Conservation (phyloP, 1,140 invertebrate species). For the Papilio helenus region DNA sequence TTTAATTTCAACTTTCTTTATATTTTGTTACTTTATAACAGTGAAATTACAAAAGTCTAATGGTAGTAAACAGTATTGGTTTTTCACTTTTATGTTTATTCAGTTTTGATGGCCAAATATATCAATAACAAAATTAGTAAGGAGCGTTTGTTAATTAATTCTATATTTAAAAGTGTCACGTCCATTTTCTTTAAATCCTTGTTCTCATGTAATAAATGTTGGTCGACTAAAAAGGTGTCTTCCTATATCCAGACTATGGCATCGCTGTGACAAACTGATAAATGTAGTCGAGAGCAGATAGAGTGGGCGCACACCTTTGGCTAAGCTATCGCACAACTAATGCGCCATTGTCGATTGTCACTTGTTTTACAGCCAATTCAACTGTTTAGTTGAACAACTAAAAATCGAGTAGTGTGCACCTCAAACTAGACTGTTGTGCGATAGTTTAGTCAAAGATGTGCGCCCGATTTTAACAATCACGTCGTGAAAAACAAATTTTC, state of each 20-base stretch:
- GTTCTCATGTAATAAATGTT: constrained; percentile 68
- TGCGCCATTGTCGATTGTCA: no score
- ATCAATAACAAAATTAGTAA: not conserved
- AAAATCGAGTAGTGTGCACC: no score
- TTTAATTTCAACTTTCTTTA: not conserved
- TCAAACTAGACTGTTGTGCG: no score
- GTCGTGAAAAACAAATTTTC: not conserved
- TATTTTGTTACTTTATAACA: not conserved
- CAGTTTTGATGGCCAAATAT: no score
- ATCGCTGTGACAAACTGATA: constrained; percentile 69
- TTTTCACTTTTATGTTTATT: not conserved
- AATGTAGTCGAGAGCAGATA: constrained; percentile 59
- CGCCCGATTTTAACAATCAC: no score
- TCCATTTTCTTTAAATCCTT: constrained; percentile 46
- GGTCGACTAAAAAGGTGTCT: constrained; percentile 74
- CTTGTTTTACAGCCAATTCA: no score
- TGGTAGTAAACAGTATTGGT: not conserved
- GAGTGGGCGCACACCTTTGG: no score
- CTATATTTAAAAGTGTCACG: constrained; percentile 30
- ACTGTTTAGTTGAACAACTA: no score
- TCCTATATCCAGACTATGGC: constrained; percentile 56
- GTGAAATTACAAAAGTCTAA: not conserved
- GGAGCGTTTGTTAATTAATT: not conserved
- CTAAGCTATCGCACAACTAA: no score
- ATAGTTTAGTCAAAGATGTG: no score